Conservation (phyloP, 2,888 invertebrate genomes). For the Brachynemurus nebulosus region DNA sequence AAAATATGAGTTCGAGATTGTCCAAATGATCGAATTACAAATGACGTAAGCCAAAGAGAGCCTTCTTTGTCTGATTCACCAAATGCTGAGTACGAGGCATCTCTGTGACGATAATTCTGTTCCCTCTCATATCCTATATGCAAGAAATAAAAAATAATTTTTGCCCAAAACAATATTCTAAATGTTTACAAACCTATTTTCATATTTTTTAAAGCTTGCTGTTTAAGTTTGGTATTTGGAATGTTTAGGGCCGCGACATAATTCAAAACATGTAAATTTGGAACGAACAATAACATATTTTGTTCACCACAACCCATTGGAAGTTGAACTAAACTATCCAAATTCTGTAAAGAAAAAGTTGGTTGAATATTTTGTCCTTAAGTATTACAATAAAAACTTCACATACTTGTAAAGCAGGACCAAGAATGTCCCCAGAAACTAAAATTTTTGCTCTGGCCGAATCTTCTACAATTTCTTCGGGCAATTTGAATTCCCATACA, state of each 20-base stretch:
- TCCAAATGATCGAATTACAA: constrained; percentile 55
- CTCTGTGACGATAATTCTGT: constrained; percentile 55
- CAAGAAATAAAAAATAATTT: too few species aligned
- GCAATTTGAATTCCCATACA: constrained; percentile 34
- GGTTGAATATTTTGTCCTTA: too few species aligned
- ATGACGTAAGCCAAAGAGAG: constrained; percentile 66
- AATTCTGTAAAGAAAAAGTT: too few species aligned
- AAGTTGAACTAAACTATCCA: constrained; percentile 48
- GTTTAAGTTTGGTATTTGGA: constrained; percentile 38
- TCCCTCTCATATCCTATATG: constrained; percentile 61
- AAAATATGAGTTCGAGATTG: constrained; percentile 40
- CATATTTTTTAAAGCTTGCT: constrained; percentile 39
- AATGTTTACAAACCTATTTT: constrained; percentile 41
- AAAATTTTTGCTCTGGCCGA: constrained; percentile 49
- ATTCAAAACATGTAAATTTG: constrained; percentile 52
- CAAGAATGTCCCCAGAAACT: constrained; percentile 47
- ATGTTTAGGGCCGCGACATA: constrained; percentile 42
- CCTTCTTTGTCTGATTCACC: constrained; percentile 49
- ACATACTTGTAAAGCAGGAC: constrained; percentile 36
- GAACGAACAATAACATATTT: constrained; percentile 63
- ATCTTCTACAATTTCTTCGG: constrained; percentile 40
- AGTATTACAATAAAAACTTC: too few species aligned
- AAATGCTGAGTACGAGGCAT: constrained; percentile 74
- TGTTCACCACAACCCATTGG: constrained; percentile 74
- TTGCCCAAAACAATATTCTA: too few species aligned